These are phyloP conservation scores for Zaprionus tsacasi DNA, from an alignment of 1,140 invertebrate species.

Conservation along the genomic window DNA sequence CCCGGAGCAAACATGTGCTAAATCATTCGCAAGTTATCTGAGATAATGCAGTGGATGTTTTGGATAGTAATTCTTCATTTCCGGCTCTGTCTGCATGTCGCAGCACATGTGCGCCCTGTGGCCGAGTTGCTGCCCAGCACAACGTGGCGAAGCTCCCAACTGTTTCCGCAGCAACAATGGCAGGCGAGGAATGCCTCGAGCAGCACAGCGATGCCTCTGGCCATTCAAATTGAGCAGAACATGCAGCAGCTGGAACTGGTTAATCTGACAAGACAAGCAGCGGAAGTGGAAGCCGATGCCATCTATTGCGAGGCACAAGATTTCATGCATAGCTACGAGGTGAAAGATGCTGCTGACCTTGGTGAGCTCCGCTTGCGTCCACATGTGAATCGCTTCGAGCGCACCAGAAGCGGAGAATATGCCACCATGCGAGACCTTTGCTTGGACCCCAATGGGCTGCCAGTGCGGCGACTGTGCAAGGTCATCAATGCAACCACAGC, in stretches of 20 bases:
- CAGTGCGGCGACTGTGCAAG: conserved; percentile 41
- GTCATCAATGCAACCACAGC: conserved; percentile 27
- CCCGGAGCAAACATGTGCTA: conserved; percentile 33
- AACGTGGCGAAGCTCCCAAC: conserved; percentile 9
- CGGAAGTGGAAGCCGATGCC: neutral
- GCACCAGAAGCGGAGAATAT: conserved; percentile 41
- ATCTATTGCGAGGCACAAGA: conserved; percentile 40
- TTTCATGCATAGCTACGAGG: conserved; percentile 44
- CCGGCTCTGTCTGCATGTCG: neutral
- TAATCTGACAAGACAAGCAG: neutral
- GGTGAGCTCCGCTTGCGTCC: neutral
- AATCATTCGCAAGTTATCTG: conserved; percentile 3
- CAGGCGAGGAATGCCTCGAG: neutral
- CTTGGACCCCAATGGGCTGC: conserved; percentile 46
- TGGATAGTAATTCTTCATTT: neutral
- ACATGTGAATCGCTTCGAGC: conserved; percentile 42
- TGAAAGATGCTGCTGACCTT: neutral
- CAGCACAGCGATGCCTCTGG: neutral
- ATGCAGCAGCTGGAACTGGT: conserved; percentile 22
- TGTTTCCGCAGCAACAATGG: conserved; percentile 36
- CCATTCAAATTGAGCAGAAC: neutral
- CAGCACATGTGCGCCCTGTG: conserved; percentile 23
- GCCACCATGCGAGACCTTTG: conserved; percentile 54
- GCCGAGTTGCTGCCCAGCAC: neutral
- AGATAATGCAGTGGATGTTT: conserved; percentile 19